A percentile compares a stretch with the other conserved stretches of the same genome.
Evolutionary conservation across 2,888 invertebrate genomes (phyloP).

Genomic region (Argyresthia goedartella): DNA sequence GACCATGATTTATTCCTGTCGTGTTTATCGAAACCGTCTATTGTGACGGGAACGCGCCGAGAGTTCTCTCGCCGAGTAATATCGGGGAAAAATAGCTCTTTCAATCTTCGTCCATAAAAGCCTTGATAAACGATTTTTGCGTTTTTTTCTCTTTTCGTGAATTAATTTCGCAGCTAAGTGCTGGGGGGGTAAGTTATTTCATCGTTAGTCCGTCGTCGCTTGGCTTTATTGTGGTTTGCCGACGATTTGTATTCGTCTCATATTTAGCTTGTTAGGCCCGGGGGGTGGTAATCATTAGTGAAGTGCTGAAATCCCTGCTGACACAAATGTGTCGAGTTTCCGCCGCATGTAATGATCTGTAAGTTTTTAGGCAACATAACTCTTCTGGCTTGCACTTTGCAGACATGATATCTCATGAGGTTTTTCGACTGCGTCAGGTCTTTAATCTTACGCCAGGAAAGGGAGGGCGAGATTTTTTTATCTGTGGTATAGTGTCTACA

Average conservation of each 20-base stretch:
- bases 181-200: conserved; percentile 31
- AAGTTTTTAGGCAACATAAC: no score
- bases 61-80: not conserved
- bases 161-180: conserved; percentile 56
- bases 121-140: not conserved
- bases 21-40: conserved; percentile 33
- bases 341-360: no score
- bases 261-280: not conserved
- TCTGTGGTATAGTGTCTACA: no score
- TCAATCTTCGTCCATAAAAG: conserved; percentile 28
- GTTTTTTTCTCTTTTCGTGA: conserved; percentile 16
- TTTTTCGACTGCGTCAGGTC: no score
- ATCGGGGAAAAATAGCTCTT: conserved; percentile 24
- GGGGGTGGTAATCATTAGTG: not conserved
- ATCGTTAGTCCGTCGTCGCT: conserved; percentile 35
- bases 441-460: no score
- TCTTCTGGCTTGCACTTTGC: no score
- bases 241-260: conserved; percentile 22
- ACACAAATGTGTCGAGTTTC: no score
- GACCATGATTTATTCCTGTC: conserved; percentile 48
- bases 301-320: no score
- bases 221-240: conserved; percentile 29
- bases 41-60: conserved; percentile 21
- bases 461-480: no score
- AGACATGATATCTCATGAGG: no score